Percentiles rank a stretch among this genome's conserved stretches.
These are phyloP conservation scores for Astreopora myriophthalma DNA, from an alignment of 64 coral and sea anemone species.

Conservation along the genomic window DNA sequence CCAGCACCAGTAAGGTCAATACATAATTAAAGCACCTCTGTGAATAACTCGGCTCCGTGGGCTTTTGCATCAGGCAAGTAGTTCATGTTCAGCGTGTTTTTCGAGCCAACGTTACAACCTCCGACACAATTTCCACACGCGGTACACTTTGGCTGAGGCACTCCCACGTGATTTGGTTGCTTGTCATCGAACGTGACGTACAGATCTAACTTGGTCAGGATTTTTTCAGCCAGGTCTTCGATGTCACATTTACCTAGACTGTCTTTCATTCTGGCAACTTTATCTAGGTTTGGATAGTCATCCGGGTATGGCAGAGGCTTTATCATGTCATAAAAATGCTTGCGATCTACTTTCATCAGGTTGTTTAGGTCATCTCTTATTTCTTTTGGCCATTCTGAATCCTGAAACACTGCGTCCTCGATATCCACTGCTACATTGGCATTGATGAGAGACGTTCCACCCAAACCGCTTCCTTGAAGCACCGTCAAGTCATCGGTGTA, in stretches of 20 bases:
- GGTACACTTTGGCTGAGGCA: constrained; percentile 61
- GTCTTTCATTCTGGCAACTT: constrained; percentile 63
- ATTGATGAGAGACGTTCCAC: constrained; percentile 66
- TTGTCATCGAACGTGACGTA: constrained; percentile 58
- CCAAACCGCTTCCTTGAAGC: constrained; percentile 61
- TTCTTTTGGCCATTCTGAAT: constrained; percentile 32
- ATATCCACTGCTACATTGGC: constrained; percentile 62
- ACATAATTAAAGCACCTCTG: not conserved
- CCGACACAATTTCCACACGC: constrained; percentile 62
- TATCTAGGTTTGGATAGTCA: not conserved
- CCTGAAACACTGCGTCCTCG: constrained; percentile 48
- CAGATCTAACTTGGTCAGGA: constrained; percentile 18
- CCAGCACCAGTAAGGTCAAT: no score
- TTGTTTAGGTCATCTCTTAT: constrained; percentile 19
- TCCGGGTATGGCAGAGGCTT: constrained; percentile 54
- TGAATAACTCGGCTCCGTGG: constrained; percentile 53
- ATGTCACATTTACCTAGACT: constrained; percentile 19
- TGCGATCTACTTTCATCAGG: not conserved
- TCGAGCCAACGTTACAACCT: constrained; percentile 66
- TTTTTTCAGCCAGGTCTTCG: constrained; percentile 41
- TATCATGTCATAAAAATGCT: constrained; percentile 59
- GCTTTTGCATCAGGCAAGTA: constrained; percentile 70
- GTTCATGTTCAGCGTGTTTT: constrained; percentile 74
- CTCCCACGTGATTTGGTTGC: constrained; percentile 57
- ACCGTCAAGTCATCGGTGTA: constrained; percentile 47